Evolutionary conservation across 2,888 invertebrate genomes (phyloP).

Genomic region (Kuschelorhynchus macadamiae): DNA sequence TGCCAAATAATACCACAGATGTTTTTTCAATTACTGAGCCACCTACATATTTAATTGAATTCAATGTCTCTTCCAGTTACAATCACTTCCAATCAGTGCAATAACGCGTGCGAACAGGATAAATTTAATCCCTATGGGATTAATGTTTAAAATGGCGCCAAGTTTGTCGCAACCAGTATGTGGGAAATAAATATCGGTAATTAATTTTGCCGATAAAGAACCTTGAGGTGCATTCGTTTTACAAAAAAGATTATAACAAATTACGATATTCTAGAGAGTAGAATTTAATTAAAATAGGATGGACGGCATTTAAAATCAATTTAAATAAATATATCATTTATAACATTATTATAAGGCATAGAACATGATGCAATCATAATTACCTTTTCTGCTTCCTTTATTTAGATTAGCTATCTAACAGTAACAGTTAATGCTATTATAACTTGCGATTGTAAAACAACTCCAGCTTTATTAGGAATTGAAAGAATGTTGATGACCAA

Average conservation of each 20-base stretch:
- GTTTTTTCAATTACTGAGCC: no score
- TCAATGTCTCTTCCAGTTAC: no score
- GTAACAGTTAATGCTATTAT: no score
- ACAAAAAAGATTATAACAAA: slow-evolving; percentile 10
- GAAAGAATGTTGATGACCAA: no score
- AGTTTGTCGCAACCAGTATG: slow-evolving; percentile 17
- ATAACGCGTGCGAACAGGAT: no score
- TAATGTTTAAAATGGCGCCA: slow-evolving; percentile 28
- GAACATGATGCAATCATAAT: slow-evolving; percentile 10
- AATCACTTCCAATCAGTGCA: no score
- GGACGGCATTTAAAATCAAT: slow-evolving; percentile 3
- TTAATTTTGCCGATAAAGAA: slow-evolving; percentile 20
- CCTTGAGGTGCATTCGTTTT: slow-evolving; percentile 27
- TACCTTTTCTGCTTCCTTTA: no score
- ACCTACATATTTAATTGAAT: no score
- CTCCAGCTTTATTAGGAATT: no score
- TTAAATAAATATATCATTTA: slow-evolving; percentile 15
- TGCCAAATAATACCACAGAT: no score
- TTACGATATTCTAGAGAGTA: slow-evolving; percentile 2
- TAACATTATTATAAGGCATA: background rate
- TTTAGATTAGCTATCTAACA: no score
- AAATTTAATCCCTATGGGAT: slow-evolving; percentile 3
- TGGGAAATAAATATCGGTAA: slow-evolving; percentile 22
- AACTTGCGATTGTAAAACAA: no score
- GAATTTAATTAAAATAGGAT: slow-evolving; percentile 10